These are phyloP conservation scores for Tokudaia muenninki DNA, from an alignment of 2,797 vertebrate genomes.

Conservation along the genomic window DNA sequence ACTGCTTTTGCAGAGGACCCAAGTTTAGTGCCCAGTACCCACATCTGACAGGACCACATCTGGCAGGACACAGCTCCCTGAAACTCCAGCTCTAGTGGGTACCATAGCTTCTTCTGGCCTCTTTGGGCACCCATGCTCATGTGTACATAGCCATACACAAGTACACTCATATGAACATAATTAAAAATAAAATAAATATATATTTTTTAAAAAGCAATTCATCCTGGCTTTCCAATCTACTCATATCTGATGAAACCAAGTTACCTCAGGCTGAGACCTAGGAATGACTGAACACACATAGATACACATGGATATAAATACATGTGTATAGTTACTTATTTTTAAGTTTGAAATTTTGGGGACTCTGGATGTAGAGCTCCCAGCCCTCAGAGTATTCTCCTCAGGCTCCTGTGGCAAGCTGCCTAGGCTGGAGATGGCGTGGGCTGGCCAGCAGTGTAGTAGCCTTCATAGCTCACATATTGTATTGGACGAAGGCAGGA, in stretches of 20 bases:
- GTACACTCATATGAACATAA: not conserved
- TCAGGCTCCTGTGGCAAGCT: accelerated
- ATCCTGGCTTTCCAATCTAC: not conserved
- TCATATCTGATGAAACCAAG: not conserved
- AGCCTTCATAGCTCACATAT: too few species aligned
- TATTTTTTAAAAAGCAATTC: not conserved
- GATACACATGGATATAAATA: too few species aligned
- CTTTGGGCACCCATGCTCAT: not conserved
- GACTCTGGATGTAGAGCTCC: not conserved
- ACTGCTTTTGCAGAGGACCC: not conserved
- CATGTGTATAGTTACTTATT: not conserved
- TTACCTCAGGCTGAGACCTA: not conserved
- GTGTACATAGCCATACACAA: not conserved
- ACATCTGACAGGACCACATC: not conserved
- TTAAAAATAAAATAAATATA: not conserved
- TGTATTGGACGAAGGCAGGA: not conserved
- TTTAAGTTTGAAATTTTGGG: not conserved
- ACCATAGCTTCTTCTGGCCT: not conserved
- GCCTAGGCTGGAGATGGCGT: not conserved
- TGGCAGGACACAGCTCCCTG: not conserved
- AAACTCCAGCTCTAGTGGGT: too few species aligned
- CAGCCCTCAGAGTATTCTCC: accelerated
- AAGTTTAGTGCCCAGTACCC: not conserved
- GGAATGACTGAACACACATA: not conserved
- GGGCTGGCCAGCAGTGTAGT: not conserved